Base-by-base conservation (phyloP, 2,797 vertebrate genomes). In the Paedocypris micromegethes region DNA sequence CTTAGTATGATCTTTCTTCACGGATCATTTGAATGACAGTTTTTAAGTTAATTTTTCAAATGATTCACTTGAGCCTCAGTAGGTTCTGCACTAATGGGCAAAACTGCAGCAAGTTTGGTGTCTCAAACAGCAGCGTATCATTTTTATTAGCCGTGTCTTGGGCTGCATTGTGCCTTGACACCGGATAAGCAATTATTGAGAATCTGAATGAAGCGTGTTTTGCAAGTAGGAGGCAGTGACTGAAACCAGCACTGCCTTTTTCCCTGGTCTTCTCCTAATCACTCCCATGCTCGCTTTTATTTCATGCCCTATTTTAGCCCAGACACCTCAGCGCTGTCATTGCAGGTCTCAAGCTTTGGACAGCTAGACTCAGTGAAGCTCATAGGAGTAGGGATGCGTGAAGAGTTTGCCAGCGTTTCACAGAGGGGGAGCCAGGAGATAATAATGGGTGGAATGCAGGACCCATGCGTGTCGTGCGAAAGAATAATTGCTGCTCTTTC, bases 401-500 rank as follows among this genome's bases (percentile, higher is more conserved):
- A 85, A 90, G 81, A 85, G 81, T 86, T 86, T 83, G 84, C 84
- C 50, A 82, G 80, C 81, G 83, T 82, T 78, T 85, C 85, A 70
- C 84, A 85, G 85, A 84, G 82, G 84, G 85, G 83, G 83, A 85
- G 83, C 83, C 82, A 79, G 80, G 79, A 86, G 84, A 88, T 89
- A 87, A 89, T 90, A 88, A 89, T 84, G 87, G 86, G 84, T 77
- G 84, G 81, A 86, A 82, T 82, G 83, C 81, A 81, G 82, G 79
- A 89, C 84, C 83, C 84, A 76, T 86, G 86, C 87, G 83, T 85
- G 84, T 85, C 84, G 83, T 83, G 83, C 81, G 79, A 87, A 86
- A 83, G 86, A 89, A 87, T 91, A 90, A 91, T 91, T 90, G 88
- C 86, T 84, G 79, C 81, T 84, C 84, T 88, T 90, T 88, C 86